These are phyloP conservation scores for Cynaeus angustus DNA, from an alignment of 2,888 invertebrate genomes.

Conservation along the genomic window DNA sequence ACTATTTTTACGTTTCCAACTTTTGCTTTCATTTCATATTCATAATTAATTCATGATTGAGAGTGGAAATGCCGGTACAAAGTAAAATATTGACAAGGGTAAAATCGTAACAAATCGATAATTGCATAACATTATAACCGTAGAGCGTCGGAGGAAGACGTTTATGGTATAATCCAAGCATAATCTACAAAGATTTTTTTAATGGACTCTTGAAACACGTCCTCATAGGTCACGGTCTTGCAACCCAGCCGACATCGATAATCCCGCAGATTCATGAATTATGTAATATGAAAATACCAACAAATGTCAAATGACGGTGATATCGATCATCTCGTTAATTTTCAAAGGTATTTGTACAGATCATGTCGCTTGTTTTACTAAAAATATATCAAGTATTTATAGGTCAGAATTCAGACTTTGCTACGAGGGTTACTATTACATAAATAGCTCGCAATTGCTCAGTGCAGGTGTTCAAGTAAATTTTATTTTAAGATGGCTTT, in stretches of 20 bases:
- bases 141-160: slow-evolving; percentile 3
- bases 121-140: slow-evolving; percentile 16
- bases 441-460: slow-evolving; percentile 23
- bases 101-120: slow-evolving; percentile 18
- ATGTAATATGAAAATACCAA: slow-evolving; percentile 19
- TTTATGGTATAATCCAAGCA: slow-evolving; percentile 5
- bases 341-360: slow-evolving; percentile 1
- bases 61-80: slow-evolving; percentile 6
- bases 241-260: background rate
- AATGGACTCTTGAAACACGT: slow-evolving; percentile 6
- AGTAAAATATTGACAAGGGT: slow-evolving; percentile 12
- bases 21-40: slow-evolving; percentile 14
- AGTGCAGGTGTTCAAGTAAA: slow-evolving; percentile 18
- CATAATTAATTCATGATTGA: slow-evolving; percentile 23
- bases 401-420: slow-evolving; percentile 8
- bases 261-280: slow-evolving; percentile 28
- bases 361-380: slow-evolving; percentile 1
- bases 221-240: slow-evolving; percentile 16
- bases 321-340: slow-evolving; percentile 26
- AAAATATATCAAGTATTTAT: slow-evolving; percentile 11
- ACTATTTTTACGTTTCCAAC: background rate
- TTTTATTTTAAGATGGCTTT: slow-evolving; percentile 16
- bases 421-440: background rate
- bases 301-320: slow-evolving; percentile 20
- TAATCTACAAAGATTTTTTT: slow-evolving; percentile 5